Evolutionary conservation across 2,113 vertebrate species (phyloP).

Genomic region (Paracanthobrama guichenoti): DNA sequence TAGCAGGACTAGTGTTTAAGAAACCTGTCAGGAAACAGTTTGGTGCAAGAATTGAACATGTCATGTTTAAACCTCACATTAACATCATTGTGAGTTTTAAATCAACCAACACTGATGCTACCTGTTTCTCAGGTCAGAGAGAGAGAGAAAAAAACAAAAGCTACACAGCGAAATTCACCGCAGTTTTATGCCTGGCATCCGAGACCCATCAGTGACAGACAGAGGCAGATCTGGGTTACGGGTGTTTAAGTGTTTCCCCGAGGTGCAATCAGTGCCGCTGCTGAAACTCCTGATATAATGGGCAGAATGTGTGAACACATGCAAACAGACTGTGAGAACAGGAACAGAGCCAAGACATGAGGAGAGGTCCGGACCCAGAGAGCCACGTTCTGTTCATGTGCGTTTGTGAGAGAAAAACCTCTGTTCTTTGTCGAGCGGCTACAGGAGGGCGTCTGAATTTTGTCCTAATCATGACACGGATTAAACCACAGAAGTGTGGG

Average conservation of each 20-base stretch:
- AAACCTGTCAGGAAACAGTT: conserved; percentile 9
- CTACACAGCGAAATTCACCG: neutral
- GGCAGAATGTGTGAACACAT: conserved; percentile 35
- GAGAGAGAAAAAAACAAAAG: neutral
- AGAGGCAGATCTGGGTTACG: conserved; percentile 14
- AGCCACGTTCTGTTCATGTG: neutral
- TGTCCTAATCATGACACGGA: conserved; percentile 82
- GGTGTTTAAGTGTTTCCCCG: conserved; percentile 44
- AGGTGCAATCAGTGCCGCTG: conserved; percentile 44
- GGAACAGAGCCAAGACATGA: conserved; percentile 15
- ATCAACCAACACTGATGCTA: neutral
- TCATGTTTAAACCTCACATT: neutral
- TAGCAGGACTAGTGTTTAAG: neutral
- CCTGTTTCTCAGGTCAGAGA: neutral
- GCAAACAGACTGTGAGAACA: conserved; percentile 28
- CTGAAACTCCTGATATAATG: conserved; percentile 2
- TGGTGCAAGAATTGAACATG: neutral
- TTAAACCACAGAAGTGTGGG: conserved; percentile 79
- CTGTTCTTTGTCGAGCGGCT: conserved; percentile 68
- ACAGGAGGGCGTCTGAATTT: conserved; percentile 74
- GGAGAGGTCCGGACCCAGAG: neutral
- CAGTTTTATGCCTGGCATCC: neutral
- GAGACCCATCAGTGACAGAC: neutral
- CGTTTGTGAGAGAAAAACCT: conserved; percentile 56
- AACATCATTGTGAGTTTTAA: neutral